These are phyloP conservation scores for Dryas iulia DNA, from an alignment of 1,140 invertebrate genomes.

Conservation along the genomic window DNA sequence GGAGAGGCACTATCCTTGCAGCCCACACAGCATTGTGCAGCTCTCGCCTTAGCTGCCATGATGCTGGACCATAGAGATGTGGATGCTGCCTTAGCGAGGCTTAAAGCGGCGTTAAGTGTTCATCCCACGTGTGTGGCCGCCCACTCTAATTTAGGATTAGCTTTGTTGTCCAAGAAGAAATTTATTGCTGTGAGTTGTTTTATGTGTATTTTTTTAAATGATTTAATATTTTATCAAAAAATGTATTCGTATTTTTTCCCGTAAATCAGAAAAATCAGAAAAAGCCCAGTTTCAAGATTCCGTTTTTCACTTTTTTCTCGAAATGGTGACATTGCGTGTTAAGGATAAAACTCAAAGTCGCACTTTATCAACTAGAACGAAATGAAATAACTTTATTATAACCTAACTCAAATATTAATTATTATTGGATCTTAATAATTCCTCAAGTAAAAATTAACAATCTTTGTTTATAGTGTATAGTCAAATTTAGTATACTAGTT, in stretches of 20 bases:
- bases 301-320: background rate
- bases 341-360: too few relatives aligned
- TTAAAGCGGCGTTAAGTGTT: constrained; percentile 59
- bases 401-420: too few relatives aligned
- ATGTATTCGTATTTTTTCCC: too few relatives aligned
- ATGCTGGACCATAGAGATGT: constrained; percentile 66
- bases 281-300: background rate
- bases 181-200: constrained; percentile 61
- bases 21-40: constrained; percentile 64
- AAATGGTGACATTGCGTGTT: too few relatives aligned
- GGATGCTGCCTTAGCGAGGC: constrained; percentile 58
- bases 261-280: too few relatives aligned
- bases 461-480: too few relatives aligned
- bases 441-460: too few relatives aligned
- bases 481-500: too few relatives aligned
- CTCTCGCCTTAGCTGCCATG: constrained; percentile 67
- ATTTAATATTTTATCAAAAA: background rate
- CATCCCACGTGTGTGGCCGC: constrained; percentile 68
- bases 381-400: too few relatives aligned
- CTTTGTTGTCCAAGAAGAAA: constrained; percentile 66
- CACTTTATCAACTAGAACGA: too few relatives aligned
- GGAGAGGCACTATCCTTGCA: constrained; percentile 62
- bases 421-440: too few relatives aligned
- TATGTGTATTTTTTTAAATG: background rate
- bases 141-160: constrained; percentile 62